These are phyloP conservation scores for Ectemnius continuus DNA, from an alignment of 2,888 invertebrate species.

Conservation along the genomic window DNA sequence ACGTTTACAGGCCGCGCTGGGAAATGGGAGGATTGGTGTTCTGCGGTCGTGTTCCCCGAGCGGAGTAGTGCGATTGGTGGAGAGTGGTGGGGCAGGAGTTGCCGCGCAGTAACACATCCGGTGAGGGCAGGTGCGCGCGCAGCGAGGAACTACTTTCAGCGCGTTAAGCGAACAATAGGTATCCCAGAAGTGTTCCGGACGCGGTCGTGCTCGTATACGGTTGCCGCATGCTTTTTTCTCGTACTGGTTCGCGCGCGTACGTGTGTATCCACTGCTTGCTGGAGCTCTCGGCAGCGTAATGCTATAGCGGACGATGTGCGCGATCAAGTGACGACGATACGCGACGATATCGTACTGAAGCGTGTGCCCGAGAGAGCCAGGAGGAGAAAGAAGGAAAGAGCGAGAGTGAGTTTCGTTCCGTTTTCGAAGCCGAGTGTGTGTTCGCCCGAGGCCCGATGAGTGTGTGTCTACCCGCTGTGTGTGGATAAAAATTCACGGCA, in stretches of 20 bases:
- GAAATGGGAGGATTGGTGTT: conserved; percentile 7
- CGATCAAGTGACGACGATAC: conserved; percentile 62
- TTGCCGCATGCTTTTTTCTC: conserved; percentile 66
- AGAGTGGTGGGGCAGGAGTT: conserved; percentile 60
- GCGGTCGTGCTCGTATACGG: conserved; percentile 74
- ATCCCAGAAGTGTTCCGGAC: conserved; percentile 76
- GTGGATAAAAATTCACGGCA: conserved; percentile 69
- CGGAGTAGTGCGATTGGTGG: conserved; percentile 58
- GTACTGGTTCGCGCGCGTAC: conserved; percentile 58
- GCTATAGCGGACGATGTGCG: conserved; percentile 60
- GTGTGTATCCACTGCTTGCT: conserved; percentile 59
- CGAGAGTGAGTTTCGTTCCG: conserved; percentile 32
- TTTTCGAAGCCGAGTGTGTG: conserved; percentile 65
- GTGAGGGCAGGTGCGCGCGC: conserved; percentile 74
- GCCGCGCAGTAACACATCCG: conserved; percentile 65
- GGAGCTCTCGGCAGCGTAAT: conserved; percentile 47
- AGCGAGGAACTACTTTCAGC: conserved; percentile 77
- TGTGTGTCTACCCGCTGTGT: conserved; percentile 69
- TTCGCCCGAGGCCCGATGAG: conserved; percentile 71
- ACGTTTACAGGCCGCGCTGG: too few species aligned
- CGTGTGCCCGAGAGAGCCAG: conserved; percentile 48
- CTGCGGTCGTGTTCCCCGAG: conserved; percentile 45
- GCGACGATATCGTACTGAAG: conserved; percentile 47
- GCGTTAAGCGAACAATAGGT: conserved; percentile 78
- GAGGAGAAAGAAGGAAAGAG: too few species aligned